phyloP scores from a whole-genome alignment of 2,888 invertebrate genomes.

The Leptinotarsa peninsularis region DNA sequence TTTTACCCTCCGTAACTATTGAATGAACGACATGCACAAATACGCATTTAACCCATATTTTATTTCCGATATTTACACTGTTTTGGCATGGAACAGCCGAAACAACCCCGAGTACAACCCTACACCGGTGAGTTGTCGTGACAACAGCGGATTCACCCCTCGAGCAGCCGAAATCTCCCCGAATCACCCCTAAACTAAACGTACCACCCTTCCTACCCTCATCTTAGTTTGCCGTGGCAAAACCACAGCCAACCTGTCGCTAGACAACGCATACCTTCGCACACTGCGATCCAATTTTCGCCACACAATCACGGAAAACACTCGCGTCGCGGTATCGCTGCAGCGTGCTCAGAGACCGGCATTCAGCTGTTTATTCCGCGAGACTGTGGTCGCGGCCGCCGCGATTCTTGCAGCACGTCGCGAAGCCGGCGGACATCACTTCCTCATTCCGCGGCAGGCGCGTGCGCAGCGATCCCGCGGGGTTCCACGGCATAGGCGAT shows the following conservation, averaged over 20 bases:
- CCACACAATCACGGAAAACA: constrained; percentile 5
- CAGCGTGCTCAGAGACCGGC: constrained; percentile 16
- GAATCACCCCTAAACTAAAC: background rate
- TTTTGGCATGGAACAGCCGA: too few relatives aligned
- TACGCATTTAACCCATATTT: too few relatives aligned
- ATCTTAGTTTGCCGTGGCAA: background rate
- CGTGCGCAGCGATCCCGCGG: constrained; percentile 45
- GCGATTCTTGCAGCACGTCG: constrained; percentile 39
- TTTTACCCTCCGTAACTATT: too few relatives aligned
- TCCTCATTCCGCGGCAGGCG: constrained; percentile 53
- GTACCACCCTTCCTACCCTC: background rate
- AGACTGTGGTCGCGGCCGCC: constrained; percentile 38
- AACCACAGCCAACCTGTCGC: background rate
- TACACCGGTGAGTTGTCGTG: constrained; percentile 6
- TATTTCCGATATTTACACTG: background rate
- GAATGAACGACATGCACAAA: too few relatives aligned
- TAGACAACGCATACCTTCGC: constrained; percentile 8
- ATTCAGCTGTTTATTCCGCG: constrained; percentile 26
- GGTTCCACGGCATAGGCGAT: background rate
- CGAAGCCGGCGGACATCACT: constrained; percentile 43
- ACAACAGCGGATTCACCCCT: constrained; percentile 8
- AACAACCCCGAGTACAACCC: background rate
- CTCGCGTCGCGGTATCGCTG: background rate
- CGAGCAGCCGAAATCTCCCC: background rate
- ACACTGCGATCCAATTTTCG: constrained; percentile 3